phyloP scores from a whole-genome alignment of 2,797 vertebrate genomes.

The Neosilurus mollespiculum region DNA sequence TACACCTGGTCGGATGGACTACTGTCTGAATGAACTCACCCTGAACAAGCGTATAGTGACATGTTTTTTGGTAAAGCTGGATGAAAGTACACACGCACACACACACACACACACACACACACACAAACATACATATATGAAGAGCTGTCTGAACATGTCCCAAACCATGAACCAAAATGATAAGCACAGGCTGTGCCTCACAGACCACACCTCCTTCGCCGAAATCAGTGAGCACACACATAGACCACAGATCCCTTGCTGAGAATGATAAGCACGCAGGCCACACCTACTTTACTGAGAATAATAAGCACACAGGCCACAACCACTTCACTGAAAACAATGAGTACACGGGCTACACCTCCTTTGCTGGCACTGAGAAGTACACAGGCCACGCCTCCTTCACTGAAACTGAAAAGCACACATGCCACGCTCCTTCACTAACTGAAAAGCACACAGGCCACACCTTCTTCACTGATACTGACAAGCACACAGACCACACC shows the following conservation, averaged over 20 bases:
- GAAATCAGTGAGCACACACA: not conserved
- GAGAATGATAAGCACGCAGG: not conserved
- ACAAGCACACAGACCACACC: not conserved
- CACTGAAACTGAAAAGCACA: not conserved
- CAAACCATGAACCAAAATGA: not conserved
- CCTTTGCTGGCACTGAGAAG: not conserved
- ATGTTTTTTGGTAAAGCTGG: constrained; percentile 32
- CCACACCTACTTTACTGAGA: not conserved
- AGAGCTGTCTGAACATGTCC: not conserved
- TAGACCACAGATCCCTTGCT: not conserved
- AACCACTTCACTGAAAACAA: not conserved
- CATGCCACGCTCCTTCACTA: not conserved
- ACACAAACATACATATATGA: constrained; percentile 2
- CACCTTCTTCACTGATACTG: not conserved
- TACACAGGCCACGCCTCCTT: not conserved
- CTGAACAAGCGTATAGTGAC: constrained; percentile 21
- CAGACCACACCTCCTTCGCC: not conserved
- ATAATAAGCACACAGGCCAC: not conserved
- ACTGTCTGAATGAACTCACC: constrained; percentile 12
- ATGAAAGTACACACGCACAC: constrained; percentile 28
- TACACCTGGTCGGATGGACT: not conserved
- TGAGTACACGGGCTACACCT: not conserved
- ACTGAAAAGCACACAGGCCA: not conserved
- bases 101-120: constrained; percentile 8
- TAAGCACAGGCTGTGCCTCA: no score